Base-by-base conservation (phyloP, 2,113 vertebrate species). In the Sphaerodactylus townsendi region DNA sequence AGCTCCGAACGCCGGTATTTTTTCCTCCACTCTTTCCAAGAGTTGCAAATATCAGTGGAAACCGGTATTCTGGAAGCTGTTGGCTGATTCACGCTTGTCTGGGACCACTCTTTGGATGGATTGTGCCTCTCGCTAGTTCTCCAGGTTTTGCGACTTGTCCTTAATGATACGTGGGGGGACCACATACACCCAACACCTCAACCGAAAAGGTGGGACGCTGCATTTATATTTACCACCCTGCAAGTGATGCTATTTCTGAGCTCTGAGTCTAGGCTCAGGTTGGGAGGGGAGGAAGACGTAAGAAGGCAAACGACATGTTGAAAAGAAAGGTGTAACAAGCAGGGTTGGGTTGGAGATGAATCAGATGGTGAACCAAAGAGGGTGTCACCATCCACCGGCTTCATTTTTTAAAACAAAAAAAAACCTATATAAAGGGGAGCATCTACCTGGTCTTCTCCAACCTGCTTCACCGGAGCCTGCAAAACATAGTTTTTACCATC, bases 341-440 rank as follows among this genome's bases (percentile, higher is more conserved):
- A 83, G 93, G 79, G 87, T 73, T 88, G 81, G 92, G 88, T 83
- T 89, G 69, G 17, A 85, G 93, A 93, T 96, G 93, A 96, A 94
- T 94, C 95, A 95, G 88, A 73, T 77, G 89, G 85, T 85, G 56
- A 84, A 91, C 92, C 92, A 88, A 91, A 81, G 4, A 90, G 85
- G 90, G 92, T 77, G 93, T 88, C 88, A 90, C 91, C 95, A 79
- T 80, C 66, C 46, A 9, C 1, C 1, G 68, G 78, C 56, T 59
- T 82, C 25, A 0, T 59, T 85, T 62, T 62, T 62, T 53, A n/a
- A n/a, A 17, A 17, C 19, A 53, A 53, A 3, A 23, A 28, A 28
- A 30, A 85, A 89, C 81, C 78, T 87, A 91, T 94, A 96, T 96
- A 96, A 95, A 96, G 91, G 88, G 13, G 3, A 53, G 10, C 44